Conservation (phyloP, 2,888 invertebrate species). For the Philonicus albiceps region DNA sequence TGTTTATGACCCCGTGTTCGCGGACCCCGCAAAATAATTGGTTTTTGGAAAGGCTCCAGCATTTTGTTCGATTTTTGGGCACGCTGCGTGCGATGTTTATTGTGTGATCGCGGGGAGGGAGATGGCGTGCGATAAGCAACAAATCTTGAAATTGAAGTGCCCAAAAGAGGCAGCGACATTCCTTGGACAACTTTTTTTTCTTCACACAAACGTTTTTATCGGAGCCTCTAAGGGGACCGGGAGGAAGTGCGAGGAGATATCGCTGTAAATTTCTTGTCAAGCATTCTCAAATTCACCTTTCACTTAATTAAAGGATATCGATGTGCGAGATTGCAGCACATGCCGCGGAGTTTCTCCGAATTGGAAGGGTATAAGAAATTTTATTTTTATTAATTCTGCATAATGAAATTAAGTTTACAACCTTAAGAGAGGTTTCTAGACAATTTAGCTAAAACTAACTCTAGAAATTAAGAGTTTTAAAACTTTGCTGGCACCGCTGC, state of each 20-base stretch:
- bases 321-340: background rate
- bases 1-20: constrained; percentile 2
- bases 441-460: too few relatives aligned
- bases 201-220: background rate
- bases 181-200: background rate
- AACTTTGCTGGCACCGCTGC: too few relatives aligned
- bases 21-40: constrained; percentile 5
- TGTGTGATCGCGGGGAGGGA: background rate
- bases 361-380: background rate
- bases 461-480: too few relatives aligned
- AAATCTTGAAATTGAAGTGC: background rate
- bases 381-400: too few relatives aligned
- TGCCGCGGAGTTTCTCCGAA: background rate
- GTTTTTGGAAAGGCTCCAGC: background rate
- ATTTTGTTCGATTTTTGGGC: background rate
- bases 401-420: too few relatives aligned
- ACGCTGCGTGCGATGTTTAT: background rate
- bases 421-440: too few relatives aligned
- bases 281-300: background rate
- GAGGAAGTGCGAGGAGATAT: background rate
- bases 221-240: background rate
- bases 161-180: background rate
- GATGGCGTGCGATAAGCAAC: background rate
- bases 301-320: background rate
- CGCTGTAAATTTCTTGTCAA: background rate